These are phyloP conservation scores for Propithecus perrieri DNA, from an alignment of 2,797 vertebrate species.

Conservation along the genomic window DNA sequence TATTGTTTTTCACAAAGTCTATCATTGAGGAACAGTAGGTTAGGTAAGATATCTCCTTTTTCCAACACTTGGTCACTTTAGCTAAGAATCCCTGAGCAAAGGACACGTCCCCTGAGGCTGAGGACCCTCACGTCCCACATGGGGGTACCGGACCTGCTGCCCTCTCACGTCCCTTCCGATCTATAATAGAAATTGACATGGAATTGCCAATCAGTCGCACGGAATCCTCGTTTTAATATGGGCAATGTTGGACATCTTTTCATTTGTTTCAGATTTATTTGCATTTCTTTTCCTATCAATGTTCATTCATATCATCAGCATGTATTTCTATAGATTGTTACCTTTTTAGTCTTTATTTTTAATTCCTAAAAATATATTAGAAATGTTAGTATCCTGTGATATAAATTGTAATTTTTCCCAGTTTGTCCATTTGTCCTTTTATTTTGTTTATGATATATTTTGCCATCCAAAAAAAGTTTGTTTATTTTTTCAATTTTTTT, in stretches of 20 bases:
- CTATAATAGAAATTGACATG: background rate
- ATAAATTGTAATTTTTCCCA: background rate
- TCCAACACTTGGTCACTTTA: background rate
- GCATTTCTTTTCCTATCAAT: background rate
- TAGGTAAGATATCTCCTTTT: background rate
- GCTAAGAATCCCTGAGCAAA: background rate
- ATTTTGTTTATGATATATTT: background rate
- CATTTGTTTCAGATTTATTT: background rate
- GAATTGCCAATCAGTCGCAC: background rate
- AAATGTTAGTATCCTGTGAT: background rate
- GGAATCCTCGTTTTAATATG: background rate
- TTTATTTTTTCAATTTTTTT: background rate
- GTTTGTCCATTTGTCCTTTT: background rate
- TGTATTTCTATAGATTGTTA: background rate
- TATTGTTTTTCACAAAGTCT: slow-evolving; percentile 35
- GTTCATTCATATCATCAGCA: background rate
- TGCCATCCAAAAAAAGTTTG: background rate
- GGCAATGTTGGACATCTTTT: background rate
- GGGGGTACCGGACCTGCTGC: background rate
- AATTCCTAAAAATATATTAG: background rate
- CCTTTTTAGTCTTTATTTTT: background rate
- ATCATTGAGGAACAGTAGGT: background rate
- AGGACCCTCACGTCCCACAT: background rate
- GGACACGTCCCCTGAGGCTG: background rate
- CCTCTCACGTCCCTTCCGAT: background rate